A percentile compares a stretch with the other conserved stretches of the same genome.
Evolutionary conservation across 2,888 invertebrate genomes (phyloP).

Genomic region (Parthenolecanium corni): DNA sequence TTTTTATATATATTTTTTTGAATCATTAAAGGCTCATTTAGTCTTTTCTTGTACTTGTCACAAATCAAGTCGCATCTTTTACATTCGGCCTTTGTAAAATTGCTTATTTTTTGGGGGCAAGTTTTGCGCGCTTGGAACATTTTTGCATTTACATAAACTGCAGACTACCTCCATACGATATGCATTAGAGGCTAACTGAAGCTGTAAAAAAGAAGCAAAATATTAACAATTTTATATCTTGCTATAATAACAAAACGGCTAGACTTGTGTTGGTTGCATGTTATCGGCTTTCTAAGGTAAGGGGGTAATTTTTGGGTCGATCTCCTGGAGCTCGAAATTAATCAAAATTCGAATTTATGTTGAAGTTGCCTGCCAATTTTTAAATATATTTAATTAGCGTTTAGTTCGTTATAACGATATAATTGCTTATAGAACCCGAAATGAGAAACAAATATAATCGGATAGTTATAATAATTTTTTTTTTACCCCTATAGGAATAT

Average conservation of each 20-base stretch:
- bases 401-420: background rate
- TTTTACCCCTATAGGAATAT: background rate
- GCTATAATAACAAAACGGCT: slow-evolving; percentile 11
- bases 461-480: background rate
- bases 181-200: background rate
- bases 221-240: slow-evolving; percentile 1
- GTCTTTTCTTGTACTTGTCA: no score
- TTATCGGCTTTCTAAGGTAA: slow-evolving; percentile 10
- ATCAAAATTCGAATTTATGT: slow-evolving; percentile 1
- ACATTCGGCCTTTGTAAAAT: no score
- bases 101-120: no score
- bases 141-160: no score
- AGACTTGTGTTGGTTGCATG: slow-evolving; percentile 26
- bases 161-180: background rate
- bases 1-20: no score
- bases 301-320: background rate
- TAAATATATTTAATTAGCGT: slow-evolving; percentile 2
- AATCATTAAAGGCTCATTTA: no score
- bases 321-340: background rate
- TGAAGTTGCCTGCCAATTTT: slow-evolving; percentile 19
- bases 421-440: background rate
- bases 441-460: background rate
- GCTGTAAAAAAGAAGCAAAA: background rate
- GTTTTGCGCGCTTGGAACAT: no score
- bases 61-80: no score